Conservation (phyloP, 2,113 vertebrate genomes). For the Leucosticte australis region DNA sequence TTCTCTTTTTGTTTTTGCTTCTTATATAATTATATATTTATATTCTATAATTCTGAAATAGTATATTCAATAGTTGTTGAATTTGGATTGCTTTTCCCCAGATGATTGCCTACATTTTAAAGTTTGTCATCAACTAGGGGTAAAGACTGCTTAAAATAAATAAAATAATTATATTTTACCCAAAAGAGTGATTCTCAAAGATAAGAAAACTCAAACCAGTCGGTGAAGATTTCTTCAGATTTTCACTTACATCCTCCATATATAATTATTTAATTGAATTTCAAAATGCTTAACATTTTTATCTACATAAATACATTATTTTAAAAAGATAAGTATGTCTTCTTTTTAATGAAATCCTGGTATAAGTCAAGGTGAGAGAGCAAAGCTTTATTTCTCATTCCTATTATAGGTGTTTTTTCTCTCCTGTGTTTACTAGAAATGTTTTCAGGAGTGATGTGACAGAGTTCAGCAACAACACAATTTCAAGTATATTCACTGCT, state of each 20-base stretch:
- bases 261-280: neutral
- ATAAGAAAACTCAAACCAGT: neutral
- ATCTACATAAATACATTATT: neutral
- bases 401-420: neutral
- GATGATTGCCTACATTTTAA: neutral
- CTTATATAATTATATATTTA: no score
- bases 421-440: neutral
- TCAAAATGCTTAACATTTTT: neutral
- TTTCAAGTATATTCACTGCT: neutral
- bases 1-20: neutral
- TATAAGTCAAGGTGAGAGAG: neutral
- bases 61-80: neutral
- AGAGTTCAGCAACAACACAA: neutral
- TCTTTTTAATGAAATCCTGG: neutral
- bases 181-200: neutral
- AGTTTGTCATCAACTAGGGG: neutral
- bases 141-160: neutral
- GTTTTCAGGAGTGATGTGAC: neutral
- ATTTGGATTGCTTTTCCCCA: neutral
- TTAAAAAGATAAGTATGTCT: neutral
- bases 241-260: neutral
- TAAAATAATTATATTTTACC: neutral
- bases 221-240: neutral
- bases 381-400: neutral
- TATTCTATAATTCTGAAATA: neutral